A percentile compares a stretch with the other conserved stretches of the same genome.
phyloP scores from a whole-genome alignment of 2,113 vertebrate genomes.

The Hiodon alosoides region DNA sequence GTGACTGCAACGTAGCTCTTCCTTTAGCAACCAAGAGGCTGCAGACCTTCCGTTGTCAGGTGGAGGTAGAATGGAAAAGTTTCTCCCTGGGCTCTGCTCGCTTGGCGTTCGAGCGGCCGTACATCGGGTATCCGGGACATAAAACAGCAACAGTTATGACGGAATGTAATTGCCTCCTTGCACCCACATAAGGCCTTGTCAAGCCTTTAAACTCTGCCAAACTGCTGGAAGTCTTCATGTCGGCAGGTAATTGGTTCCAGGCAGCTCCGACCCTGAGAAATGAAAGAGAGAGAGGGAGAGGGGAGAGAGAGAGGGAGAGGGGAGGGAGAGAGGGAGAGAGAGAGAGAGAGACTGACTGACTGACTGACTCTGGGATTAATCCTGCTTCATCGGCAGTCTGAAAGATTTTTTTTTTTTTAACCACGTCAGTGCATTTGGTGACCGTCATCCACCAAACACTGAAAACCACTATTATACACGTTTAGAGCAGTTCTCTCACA shows the following conservation, averaged over 20 bases:
- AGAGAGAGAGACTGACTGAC: too few species aligned
- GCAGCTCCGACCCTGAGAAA: constrained; percentile 50
- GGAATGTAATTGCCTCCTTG: constrained; percentile 62
- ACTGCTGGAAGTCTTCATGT: constrained; percentile 64
- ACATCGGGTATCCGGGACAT: constrained; percentile 65
- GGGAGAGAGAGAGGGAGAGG: constrained; percentile 28
- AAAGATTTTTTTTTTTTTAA: background rate
- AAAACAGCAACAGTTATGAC: constrained; percentile 66
- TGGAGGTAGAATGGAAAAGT: background rate
- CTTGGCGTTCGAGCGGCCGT: constrained; percentile 45
- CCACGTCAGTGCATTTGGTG: constrained; percentile 10
- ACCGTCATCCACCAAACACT: background rate
- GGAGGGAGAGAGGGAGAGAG: constrained; percentile 30
- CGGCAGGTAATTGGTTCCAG: constrained; percentile 66
- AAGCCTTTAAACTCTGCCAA: constrained; percentile 61
- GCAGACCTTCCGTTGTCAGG: background rate
- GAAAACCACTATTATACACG: background rate
- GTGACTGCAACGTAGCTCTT: too few species aligned
- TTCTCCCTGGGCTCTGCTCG: background rate
- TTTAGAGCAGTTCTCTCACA: too few species aligned
- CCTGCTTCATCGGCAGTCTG: constrained; percentile 5
- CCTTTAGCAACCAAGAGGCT: too few species aligned
- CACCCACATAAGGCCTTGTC: constrained; percentile 55
- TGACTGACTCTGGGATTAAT: background rate
- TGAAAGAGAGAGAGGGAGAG: constrained; percentile 34